Evolutionary conservation across 2,888 invertebrate genomes (phyloP).

Genomic region (Lepidochitona cinerea): DNA sequence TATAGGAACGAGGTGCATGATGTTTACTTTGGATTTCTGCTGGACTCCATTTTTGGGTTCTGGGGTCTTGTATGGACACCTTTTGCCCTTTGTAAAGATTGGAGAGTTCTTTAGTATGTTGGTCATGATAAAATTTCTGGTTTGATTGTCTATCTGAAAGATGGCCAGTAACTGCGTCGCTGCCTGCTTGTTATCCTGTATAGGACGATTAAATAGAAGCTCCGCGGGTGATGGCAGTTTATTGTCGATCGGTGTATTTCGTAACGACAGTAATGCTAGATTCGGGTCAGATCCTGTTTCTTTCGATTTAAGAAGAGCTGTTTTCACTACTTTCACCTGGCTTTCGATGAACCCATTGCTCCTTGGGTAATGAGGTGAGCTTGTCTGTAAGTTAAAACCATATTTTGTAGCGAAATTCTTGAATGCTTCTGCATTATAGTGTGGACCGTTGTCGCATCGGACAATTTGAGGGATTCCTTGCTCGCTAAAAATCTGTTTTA

Average conservation of each 20-base stretch:
- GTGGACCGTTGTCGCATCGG: constrained; percentile 33
- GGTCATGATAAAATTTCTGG: too few species aligned
- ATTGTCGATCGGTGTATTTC: background rate
- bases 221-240: constrained; percentile 9
- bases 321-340: background rate
- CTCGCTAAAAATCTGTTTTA: background rate
- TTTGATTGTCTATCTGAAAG: too few species aligned
- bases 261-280: constrained; percentile 1
- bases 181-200: constrained; percentile 9
- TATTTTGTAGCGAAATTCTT: background rate
- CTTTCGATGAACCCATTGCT: constrained; percentile 11
- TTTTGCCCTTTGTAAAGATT: too few species aligned
- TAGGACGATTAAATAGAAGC: background rate
- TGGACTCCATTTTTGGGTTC: too few species aligned
- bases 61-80: too few species aligned
- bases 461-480: constrained; percentile 27
- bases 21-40: too few species aligned
- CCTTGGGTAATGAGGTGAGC: constrained; percentile 3
- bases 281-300: background rate
- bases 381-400: background rate
- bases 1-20: too few species aligned
- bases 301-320: background rate
- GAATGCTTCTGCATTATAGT: constrained; percentile 8
- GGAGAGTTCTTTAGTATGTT: too few species aligned
- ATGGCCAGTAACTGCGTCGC: too few species aligned